Conservation (phyloP, 2,797 vertebrate genomes). For the Poeciliopsis paucimaculata region DNA sequence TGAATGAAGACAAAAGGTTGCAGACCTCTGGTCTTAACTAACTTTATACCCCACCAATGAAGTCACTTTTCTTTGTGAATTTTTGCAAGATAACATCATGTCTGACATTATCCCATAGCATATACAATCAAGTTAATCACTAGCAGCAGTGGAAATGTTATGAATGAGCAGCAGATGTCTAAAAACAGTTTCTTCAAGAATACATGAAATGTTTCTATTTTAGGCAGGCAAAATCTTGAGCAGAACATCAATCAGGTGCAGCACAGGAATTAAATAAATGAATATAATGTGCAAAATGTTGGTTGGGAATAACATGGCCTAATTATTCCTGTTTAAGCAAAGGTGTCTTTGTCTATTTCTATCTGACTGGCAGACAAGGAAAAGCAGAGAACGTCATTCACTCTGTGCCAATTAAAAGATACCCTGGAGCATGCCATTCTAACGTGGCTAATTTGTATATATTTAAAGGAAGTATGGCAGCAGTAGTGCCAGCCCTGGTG, state of each 20-base stretch:
- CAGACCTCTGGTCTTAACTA: not conserved
- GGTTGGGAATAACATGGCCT: slow-evolving; percentile 25
- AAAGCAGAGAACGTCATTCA: slow-evolving; percentile 53
- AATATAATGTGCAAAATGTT: slow-evolving; percentile 9
- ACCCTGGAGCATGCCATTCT: slow-evolving; percentile 69
- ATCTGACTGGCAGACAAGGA: slow-evolving; percentile 33
- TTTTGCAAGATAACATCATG: not conserved
- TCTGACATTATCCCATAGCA: not conserved
- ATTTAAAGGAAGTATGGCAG: slow-evolving; percentile 55
- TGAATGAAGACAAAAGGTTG: not conserved
- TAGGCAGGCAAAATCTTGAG: not conserved
- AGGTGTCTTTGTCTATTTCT: slow-evolving; percentile 45
- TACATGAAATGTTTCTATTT: not conserved
- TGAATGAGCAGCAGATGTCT: slow-evolving; percentile 7
- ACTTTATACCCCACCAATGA: not conserved
- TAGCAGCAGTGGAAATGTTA: not conserved
- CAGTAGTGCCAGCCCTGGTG: slow-evolving; percentile 17
- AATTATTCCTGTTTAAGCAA: slow-evolving; percentile 25
- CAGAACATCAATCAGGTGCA: not conserved
- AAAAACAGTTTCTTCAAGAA: slow-evolving; percentile 10
- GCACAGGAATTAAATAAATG: slow-evolving; percentile 14
- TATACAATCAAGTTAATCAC: not conserved
- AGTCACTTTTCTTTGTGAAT: not conserved
- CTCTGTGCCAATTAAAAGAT: slow-evolving; percentile 74
- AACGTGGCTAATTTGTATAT: slow-evolving; percentile 68